Percentiles rank a stretch among this genome's conserved stretches.
These are phyloP conservation scores for Coregonus suidteri DNA, from an alignment of 2,797 vertebrate species.

Conservation along the genomic window DNA sequence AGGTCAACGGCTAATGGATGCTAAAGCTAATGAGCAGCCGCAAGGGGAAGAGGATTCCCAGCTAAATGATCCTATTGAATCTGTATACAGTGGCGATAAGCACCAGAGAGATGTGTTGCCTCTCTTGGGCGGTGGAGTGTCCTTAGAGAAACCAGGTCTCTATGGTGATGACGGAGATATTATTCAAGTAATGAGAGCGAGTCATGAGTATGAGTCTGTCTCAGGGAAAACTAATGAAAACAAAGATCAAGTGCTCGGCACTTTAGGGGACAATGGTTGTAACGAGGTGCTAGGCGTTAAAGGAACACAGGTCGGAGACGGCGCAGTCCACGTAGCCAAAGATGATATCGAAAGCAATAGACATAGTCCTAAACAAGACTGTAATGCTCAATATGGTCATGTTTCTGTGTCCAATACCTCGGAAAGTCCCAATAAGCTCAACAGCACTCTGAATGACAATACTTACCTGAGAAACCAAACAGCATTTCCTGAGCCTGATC, in stretches of 20 bases:
- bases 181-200: conserved; percentile 45
- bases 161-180: conserved; percentile 41
- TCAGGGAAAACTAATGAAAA: conserved; percentile 59
- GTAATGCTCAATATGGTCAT: conserved; percentile 15
- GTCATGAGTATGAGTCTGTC: conserved; percentile 42
- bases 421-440: conserved; percentile 11
- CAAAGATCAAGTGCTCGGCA: conserved; percentile 18
- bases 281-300: conserved; percentile 21
- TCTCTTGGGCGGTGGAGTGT: conserved; percentile 26
- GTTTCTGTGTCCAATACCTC: conserved; percentile 17
- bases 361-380: conserved; percentile 14
- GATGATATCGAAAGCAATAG: conserved; percentile 47
- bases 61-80: neutral
- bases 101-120: neutral
- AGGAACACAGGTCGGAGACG: conserved; percentile 70
- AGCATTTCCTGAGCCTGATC: neutral
- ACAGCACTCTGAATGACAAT: conserved; percentile 4
- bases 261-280: conserved; percentile 36
- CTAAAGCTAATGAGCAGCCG: neutral
- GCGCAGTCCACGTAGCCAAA: conserved; percentile 69
- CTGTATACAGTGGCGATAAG: conserved; percentile 5
- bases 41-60: neutral
- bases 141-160: conserved; percentile 42
- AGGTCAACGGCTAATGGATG: conserved; percentile 7
- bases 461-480: conserved; percentile 1